phyloP scores from a whole-genome alignment of 2,113 vertebrate genomes.

The Coptodon rendalli region DNA sequence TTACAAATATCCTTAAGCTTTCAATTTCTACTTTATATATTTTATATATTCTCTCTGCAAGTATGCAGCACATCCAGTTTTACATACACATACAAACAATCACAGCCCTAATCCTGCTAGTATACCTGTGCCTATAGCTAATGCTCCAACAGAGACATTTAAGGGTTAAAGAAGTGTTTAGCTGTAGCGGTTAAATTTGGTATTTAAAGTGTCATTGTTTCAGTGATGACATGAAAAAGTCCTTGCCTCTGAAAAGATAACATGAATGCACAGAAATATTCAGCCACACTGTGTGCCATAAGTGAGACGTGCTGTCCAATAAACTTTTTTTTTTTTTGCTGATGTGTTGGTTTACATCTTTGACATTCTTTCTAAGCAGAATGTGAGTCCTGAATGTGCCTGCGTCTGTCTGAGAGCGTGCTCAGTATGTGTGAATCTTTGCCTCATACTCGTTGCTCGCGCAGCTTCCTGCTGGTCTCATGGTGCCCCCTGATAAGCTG shows the following conservation, averaged over 20 bases:
- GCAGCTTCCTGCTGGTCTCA: constrained; percentile 52
- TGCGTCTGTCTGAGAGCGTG: background rate
- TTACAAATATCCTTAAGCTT: background rate
- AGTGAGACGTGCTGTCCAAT: background rate
- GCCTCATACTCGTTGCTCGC: background rate
- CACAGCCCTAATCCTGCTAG: background rate
- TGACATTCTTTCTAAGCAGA: background rate
- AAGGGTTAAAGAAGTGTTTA: background rate
- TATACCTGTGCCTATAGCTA: background rate
- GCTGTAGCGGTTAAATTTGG: background rate
- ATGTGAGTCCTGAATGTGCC: background rate
- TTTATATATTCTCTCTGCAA: background rate
- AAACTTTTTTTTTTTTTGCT: constrained; percentile 52
- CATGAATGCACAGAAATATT: background rate
- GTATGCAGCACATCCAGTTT: background rate
- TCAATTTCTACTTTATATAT: background rate
- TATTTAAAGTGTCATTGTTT: background rate
- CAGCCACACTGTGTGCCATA: background rate
- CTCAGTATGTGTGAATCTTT: constrained; percentile 8
- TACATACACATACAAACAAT: background rate
- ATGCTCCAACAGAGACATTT: background rate
- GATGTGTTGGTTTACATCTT: constrained; percentile 6
- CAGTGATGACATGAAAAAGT: background rate
- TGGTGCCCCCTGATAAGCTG: constrained; percentile 73
- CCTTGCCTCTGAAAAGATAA: background rate